phyloP scores from a whole-genome alignment of 2,113 vertebrate genomes.

The Mohoua ochrocephala region DNA sequence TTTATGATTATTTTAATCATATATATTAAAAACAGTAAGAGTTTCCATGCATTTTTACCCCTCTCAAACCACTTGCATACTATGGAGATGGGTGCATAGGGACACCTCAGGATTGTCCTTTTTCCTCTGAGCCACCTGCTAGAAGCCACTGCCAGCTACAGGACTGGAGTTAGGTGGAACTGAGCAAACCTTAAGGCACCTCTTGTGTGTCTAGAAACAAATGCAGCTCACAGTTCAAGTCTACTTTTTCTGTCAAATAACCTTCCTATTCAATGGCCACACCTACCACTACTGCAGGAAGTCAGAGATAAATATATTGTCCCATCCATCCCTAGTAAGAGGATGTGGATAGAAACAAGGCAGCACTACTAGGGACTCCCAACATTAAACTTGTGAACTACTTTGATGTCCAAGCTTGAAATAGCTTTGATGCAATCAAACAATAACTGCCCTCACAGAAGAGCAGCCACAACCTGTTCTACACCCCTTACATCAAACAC shows the following conservation, averaged over 20 bases:
- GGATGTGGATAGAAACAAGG: background rate
- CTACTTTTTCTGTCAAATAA: background rate
- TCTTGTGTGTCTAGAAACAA: background rate
- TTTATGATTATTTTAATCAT: background rate
- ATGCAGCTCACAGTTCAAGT: background rate
- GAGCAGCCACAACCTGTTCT: conserved; percentile 16
- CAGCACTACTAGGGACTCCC: background rate
- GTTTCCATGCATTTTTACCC: background rate
- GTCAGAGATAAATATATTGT: background rate
- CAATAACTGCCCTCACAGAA: background rate
- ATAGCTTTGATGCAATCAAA: background rate
- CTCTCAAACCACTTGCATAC: background rate
- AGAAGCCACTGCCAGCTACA: background rate
- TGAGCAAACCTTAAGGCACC: background rate
- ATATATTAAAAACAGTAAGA: background rate
- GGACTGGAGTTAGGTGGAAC: background rate
- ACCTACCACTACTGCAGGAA: background rate
- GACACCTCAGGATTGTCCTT: background rate
- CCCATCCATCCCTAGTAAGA: background rate
- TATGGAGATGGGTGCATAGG: background rate
- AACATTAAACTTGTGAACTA: background rate
- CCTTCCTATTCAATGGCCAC: background rate
- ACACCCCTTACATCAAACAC: background rate
- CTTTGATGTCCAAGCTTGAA: background rate
- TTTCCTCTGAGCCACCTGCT: background rate